Evolutionary conservation across 2,113 vertebrate species (phyloP), one percentile per base, ranked within the genome.

Genomic region (Mirounga angustirostris): DNA sequence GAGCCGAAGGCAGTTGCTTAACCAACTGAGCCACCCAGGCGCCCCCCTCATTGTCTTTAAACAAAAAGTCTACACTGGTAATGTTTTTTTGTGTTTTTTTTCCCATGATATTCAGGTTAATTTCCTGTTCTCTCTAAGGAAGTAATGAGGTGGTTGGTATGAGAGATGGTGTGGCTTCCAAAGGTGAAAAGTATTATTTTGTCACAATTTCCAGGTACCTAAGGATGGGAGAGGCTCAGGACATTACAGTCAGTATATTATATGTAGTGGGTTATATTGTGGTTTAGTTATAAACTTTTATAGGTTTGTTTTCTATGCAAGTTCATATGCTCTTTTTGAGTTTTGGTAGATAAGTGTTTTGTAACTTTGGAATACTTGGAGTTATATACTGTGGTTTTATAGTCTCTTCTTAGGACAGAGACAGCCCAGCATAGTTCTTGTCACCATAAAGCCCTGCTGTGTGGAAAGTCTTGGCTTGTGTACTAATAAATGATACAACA

Each of bases 121-220:
- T 95, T 96, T 95, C 46, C 76, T 76, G 10, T 91, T 91, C 43
- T 84, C 8, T 95, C 33, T 76, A 69, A 93, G 58, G 43, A 95
- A 95, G 28, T 33, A 96, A 85, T n/a, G 30, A 30, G 5, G 16
- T 80, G 80, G 52, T 89, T 93, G 28, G 21, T 95, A 36, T 78
- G 33, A 87, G 24, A 88, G 28, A 63, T 24, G 4, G 33, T 84
- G 30, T 54, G 58, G 43, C n/a, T 95, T 30, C 22, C 24, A 80
- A 88, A 85, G 30, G 63, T 93, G 28, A 71, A 95, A 93, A 94
- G 19, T 69, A 59, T 73, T 89, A 46, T 80, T 95, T 92, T 84
- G 46, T 52, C 84, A 61, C 88, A 84, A 81, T 93, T 85, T 89
- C 50, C 0, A 0, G 12, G 28, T 91, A 43, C 56, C 80, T 33